phyloP scores from a whole-genome alignment of 2,888 invertebrate genomes.

The Oxyscelio sp. region DNA sequence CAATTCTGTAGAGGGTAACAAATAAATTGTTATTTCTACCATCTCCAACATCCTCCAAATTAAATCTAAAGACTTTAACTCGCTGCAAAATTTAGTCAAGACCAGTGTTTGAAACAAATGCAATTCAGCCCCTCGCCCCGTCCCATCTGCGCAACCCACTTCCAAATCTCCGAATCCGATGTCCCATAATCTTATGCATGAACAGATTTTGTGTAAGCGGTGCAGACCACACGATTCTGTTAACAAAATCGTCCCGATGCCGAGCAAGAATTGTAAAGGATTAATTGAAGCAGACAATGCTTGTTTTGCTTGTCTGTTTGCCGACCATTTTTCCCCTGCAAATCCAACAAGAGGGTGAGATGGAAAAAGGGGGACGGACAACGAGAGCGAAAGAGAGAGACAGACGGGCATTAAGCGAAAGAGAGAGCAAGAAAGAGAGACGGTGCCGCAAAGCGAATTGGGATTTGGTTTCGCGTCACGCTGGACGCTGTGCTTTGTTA shows the following conservation, averaged over 20 bases:
- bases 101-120: constrained; percentile 19
- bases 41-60: neutral
- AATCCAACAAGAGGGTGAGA: neutral
- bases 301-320: constrained; percentile 25
- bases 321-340: neutral
- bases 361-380: neutral
- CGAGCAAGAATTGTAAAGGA: constrained; percentile 47
- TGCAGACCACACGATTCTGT: constrained; percentile 47
- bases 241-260: constrained; percentile 47
- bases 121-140: constrained; percentile 1
- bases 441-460: constrained; percentile 51
- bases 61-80: neutral
- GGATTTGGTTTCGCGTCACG: constrained; percentile 67
- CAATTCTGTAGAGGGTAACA: no score
- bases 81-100: neutral
- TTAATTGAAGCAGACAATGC: constrained; percentile 52
- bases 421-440: neutral
- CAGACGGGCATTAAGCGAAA: neutral
- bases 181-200: constrained; percentile 56
- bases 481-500: constrained; percentile 66
- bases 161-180: constrained; percentile 26
- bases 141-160: constrained; percentile 12
- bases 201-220: constrained; percentile 54
- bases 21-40: no score
- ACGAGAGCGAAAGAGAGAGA: no score